Evolutionary conservation across 2,888 invertebrate genomes (phyloP).

Genomic region (Sinelater perroti): DNA sequence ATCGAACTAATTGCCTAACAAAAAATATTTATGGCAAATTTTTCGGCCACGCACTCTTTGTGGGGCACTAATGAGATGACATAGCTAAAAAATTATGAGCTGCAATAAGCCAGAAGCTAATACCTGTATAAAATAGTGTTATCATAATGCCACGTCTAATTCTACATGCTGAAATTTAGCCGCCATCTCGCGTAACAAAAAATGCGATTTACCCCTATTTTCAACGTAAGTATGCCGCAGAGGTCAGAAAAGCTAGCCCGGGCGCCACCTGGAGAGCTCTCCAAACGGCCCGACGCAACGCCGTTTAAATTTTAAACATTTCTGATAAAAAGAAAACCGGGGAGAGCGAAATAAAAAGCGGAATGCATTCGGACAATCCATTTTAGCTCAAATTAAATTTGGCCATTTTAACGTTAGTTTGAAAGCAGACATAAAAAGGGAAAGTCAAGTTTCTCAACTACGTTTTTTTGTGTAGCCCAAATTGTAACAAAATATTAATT

Average conservation of each 20-base stretch:
- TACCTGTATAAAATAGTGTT: conserved; percentile 36
- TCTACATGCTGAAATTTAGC: conserved; percentile 33
- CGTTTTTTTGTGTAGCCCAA: no score
- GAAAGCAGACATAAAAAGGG: no score
- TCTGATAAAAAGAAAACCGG: neutral
- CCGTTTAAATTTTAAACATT: conserved; percentile 10
- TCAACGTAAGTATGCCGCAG: conserved; percentile 6
- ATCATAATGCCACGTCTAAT: conserved; percentile 38
- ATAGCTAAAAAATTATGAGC: no score
- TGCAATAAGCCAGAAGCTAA: conserved; percentile 18
- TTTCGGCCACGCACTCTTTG: no score
- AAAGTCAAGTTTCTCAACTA: no score
- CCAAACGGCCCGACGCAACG: neutral
- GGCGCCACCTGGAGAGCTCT: conserved; percentile 1
- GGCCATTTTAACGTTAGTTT: conserved; percentile 1
- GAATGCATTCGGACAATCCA: conserved; percentile 1
- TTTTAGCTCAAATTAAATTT: conserved; percentile 13
- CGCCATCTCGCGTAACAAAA: conserved; percentile 14
- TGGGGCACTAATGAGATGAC: no score
- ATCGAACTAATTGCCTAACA: no score
- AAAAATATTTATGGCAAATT: no score
- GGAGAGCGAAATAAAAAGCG: neutral
- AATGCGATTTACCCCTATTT: conserved; percentile 24
- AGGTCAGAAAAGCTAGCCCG: conserved; percentile 7
- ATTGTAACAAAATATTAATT: no score